A percentile compares a stretch with the other conserved stretches of the same genome.
Evolutionary conservation across 2,113 vertebrate species (phyloP).

Genomic region (Aspidoscelis tigris): DNA sequence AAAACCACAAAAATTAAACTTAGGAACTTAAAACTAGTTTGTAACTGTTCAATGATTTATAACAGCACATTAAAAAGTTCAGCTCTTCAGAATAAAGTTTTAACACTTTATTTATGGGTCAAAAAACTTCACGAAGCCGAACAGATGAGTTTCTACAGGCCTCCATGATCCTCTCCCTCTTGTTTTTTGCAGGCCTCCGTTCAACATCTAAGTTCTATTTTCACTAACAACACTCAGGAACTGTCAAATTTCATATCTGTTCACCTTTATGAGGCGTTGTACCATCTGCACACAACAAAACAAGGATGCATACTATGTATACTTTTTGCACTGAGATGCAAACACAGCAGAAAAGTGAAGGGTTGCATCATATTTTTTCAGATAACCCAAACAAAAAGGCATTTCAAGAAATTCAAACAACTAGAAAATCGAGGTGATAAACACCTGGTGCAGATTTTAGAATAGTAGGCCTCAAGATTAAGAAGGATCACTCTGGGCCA

Average conservation of each 20-base stretch:
- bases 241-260: background rate
- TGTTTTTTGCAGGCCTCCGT: background rate
- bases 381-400: background rate
- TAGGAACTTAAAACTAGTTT: background rate
- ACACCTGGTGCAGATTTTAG: background rate
- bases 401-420: background rate
- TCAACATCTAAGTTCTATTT: background rate
- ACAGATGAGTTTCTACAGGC: background rate
- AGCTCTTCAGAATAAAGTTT: background rate
- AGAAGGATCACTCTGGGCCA: too few species aligned
- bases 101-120: background rate
- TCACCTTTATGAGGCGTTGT: too few species aligned
- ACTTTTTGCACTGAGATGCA: too few species aligned
- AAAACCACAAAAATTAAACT: background rate
- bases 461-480: too few species aligned
- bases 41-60: background rate
- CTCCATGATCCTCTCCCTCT: too few species aligned
- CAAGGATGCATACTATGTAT: too few species aligned
- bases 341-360: too few species aligned
- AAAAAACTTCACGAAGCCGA: background rate
- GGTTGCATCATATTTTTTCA: background rate
- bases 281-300: too few species aligned
- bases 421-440: background rate
- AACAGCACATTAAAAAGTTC: background rate
- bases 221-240: background rate